These are phyloP conservation scores for Cacoxenus indagator DNA, from an alignment of 2,888 invertebrate species.

Conservation along the genomic window DNA sequence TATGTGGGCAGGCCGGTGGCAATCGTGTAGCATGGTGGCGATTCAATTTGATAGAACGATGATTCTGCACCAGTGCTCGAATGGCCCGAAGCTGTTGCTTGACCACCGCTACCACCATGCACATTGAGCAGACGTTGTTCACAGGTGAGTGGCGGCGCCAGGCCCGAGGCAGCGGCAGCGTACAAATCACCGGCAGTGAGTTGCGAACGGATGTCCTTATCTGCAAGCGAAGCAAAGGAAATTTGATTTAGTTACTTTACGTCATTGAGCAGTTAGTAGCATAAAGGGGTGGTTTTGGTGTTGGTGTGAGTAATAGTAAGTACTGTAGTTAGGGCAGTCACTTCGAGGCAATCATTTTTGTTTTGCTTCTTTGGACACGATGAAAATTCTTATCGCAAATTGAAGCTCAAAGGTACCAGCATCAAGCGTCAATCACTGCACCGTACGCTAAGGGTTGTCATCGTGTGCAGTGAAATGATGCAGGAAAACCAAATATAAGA, in stretches of 20 bases:
- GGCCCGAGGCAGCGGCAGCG: constrained; percentile 51
- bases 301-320: neutral
- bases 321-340: neutral
- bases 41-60: constrained; percentile 71
- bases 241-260: constrained; percentile 16
- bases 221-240: constrained; percentile 43
- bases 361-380: neutral
- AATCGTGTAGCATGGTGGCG: constrained; percentile 76
- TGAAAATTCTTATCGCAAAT: neutral
- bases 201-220: constrained; percentile 70
- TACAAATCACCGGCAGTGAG: constrained; percentile 51
- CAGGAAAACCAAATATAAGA: constrained; percentile 10
- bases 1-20: constrained; percentile 77
- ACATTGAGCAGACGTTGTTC: constrained; percentile 11
- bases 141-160: constrained; percentile 48
- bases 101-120: neutral
- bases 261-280: no score
- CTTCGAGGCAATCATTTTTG: neutral
- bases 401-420: neutral
- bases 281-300: neutral
- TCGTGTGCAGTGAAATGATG: constrained; percentile 33
- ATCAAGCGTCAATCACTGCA: constrained; percentile 9
- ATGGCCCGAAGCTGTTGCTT: constrained; percentile 16
- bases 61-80: constrained; percentile 38
- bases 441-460: constrained; percentile 10